Evolutionary conservation across 2,888 invertebrate species (phyloP).

Genomic region (Melikaiella ostensackeni): DNA sequence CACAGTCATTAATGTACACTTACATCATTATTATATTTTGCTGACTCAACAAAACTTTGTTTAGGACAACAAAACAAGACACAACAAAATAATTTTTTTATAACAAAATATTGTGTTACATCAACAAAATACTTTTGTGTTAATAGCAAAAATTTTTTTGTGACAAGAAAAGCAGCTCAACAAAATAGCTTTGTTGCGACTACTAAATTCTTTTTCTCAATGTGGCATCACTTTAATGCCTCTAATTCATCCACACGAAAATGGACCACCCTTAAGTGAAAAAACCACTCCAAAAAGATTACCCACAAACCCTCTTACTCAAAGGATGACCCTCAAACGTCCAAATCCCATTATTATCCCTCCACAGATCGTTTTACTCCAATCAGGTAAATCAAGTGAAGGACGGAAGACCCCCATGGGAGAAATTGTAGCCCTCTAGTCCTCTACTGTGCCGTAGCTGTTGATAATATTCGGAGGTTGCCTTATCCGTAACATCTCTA

Average conservation of each 20-base stretch:
- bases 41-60: too few species aligned
- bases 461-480: slow-evolving; percentile 26
- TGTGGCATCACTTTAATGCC: background rate
- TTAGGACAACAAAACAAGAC: too few species aligned
- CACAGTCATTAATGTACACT: too few species aligned
- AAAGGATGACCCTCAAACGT: slow-evolving; percentile 3
- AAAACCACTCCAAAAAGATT: slow-evolving; percentile 4
- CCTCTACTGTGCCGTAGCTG: background rate
- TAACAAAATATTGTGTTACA: too few species aligned
- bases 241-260: background rate
- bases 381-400: slow-evolving; percentile 8
- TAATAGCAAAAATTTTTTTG: too few species aligned
- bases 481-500: slow-evolving; percentile 36
- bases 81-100: too few species aligned
- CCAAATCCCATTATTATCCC: background rate
- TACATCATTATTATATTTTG: too few species aligned
- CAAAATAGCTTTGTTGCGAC: too few species aligned
- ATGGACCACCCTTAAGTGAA: background rate
- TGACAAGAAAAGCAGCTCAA: too few species aligned
- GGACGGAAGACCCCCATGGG: background rate
- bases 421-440: slow-evolving; percentile 3
- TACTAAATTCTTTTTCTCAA: too few species aligned
- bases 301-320: slow-evolving; percentile 7
- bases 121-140: too few species aligned
- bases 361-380: background rate